A percentile compares a stretch with the other conserved stretches of the same genome.
These are phyloP conservation scores for Sebastes taczanowskii DNA, from an alignment of 2,797 vertebrate genomes.

Conservation along the genomic window DNA sequence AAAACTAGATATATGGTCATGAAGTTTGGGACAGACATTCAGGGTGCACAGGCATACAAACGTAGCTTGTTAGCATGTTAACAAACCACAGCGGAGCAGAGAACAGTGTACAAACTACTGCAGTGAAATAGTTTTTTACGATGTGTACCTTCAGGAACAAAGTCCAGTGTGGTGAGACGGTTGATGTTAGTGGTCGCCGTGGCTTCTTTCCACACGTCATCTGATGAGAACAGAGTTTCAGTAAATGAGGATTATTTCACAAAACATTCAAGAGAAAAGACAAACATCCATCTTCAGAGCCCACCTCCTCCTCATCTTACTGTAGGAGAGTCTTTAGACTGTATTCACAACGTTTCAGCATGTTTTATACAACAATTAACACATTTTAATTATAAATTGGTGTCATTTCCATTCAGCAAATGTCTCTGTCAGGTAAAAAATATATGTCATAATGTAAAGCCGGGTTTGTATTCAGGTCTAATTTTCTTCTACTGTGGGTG, in stretches of 20 bases:
- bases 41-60: neutral
- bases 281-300: neutral
- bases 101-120: neutral
- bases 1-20: neutral
- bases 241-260: neutral
- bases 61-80: neutral
- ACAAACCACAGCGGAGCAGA: neutral
- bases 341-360: too few relatives aligned
- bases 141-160: constrained; percentile 54
- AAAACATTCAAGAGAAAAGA: neutral
- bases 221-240: constrained; percentile 41
- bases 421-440: neutral
- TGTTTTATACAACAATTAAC: too few relatives aligned
- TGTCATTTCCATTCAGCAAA: too few relatives aligned
- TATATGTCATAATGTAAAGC: neutral
- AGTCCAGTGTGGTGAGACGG: constrained; percentile 64
- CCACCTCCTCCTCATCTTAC: too few relatives aligned
- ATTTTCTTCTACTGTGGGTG: too few relatives aligned
- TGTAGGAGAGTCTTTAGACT: too few relatives aligned
- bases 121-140: neutral
- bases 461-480: too few relatives aligned
- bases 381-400: too few relatives aligned
- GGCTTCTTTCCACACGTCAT: constrained; percentile 43
- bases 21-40: neutral
- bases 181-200: constrained; percentile 34